Percentiles rank a stretch among this genome's conserved stretches.
phyloP scores from a whole-genome alignment of 64 coral and sea anemone genomes.

The Montipora foliosa region DNA sequence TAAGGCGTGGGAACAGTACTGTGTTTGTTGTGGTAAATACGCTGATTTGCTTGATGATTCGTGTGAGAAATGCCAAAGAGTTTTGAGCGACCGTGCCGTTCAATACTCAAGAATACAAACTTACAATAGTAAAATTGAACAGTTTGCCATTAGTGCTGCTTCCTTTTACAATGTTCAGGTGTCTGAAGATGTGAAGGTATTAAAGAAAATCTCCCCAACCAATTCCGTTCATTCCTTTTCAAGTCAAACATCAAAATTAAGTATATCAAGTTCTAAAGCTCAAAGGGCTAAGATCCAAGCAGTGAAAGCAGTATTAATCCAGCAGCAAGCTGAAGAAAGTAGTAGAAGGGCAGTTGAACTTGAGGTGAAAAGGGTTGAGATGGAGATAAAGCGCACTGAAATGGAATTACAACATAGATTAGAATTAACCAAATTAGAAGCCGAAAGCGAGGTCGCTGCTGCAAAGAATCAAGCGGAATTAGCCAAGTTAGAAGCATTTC shows the following conservation, averaged over 20 bases:
- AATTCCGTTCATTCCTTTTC: background rate
- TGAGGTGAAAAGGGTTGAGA: too few species aligned
- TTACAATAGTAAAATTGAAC: background rate
- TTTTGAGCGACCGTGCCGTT: background rate
- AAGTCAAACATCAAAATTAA: background rate
- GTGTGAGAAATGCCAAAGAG: too few species aligned
- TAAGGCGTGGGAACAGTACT: background rate
- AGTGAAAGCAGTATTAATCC: background rate
- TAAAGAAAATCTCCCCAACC: background rate
- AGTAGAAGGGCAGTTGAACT: too few species aligned
- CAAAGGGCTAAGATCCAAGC: background rate
- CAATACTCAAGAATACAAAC: slow-evolving; percentile 1
- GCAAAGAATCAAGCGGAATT: slow-evolving; percentile 26
- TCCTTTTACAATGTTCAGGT: background rate
- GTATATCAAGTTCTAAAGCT: background rate
- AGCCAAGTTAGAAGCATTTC: background rate
- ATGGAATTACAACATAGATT: too few species aligned
- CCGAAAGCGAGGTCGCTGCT: slow-evolving; percentile 16
- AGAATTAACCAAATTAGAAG: slow-evolving; percentile 2
- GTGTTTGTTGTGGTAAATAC: background rate
- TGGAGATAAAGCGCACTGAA: too few species aligned
- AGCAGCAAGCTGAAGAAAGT: background rate
- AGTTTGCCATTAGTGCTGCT: background rate
- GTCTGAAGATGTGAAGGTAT: too few species aligned
- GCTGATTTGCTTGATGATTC: too few species aligned